Percentiles rank a stretch among this genome's conserved stretches.
phyloP scores from a whole-genome alignment of 2,797 vertebrate genomes.

The Telmatherina bonti region DNA sequence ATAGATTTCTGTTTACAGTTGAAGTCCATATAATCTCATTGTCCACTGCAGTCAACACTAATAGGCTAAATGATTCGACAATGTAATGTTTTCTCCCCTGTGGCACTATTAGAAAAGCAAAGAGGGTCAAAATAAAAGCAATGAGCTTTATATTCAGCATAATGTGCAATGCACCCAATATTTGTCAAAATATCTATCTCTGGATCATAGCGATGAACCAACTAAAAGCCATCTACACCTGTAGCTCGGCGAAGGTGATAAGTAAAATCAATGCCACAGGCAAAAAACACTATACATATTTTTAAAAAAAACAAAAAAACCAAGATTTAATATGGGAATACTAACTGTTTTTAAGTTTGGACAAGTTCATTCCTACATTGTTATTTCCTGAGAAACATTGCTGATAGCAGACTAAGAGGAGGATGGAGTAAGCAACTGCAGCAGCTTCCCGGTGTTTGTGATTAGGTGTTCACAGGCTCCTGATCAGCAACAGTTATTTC shows the following conservation, averaged over 20 bases:
- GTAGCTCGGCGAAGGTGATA: neutral
- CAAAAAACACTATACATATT: no score
- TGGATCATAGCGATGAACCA: neutral
- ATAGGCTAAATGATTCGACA: neutral
- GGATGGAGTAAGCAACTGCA: constrained; percentile 2
- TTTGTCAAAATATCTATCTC: neutral
- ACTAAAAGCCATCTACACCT: neutral
- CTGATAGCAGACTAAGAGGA: neutral
- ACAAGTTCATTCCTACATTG: neutral
- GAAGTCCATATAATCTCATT: neutral
- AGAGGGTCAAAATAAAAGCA: no score
- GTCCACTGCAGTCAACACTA: neutral
- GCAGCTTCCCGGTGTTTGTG: neutral
- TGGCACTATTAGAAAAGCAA: neutral
- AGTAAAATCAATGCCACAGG: neutral
- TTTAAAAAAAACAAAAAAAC: no score
- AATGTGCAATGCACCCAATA: no score
- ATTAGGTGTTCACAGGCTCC: constrained; percentile 11
- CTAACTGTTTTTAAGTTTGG: neutral
- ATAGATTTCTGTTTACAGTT: neutral
- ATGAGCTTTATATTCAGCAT: no score
- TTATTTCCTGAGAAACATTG: neutral
- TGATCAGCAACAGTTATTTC: constrained; percentile 44
- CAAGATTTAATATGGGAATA: no score
- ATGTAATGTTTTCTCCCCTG: neutral